Conservation (phyloP, 2,888 invertebrate species). For the Lepidonotus clava region DNA sequence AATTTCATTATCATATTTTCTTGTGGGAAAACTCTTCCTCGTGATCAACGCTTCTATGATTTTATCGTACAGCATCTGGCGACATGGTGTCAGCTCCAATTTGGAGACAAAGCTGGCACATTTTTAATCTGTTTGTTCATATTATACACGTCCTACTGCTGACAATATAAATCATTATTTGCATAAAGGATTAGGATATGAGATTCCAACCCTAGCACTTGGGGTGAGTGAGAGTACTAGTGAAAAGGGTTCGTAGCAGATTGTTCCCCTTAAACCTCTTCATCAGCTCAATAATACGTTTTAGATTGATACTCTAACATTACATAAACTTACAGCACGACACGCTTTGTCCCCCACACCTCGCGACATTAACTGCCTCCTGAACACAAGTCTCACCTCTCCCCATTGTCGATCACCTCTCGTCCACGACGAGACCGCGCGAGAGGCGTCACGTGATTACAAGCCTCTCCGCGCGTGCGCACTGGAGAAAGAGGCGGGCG, state of each 20-base stretch:
- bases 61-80: too few relatives aligned
- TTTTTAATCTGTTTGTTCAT: too few relatives aligned
- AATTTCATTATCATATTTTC: too few relatives aligned
- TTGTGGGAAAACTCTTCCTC: too few relatives aligned
- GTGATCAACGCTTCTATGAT: too few relatives aligned
- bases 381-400: background rate
- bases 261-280: background rate
- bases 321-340: conserved; percentile 50
- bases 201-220: too few relatives aligned
- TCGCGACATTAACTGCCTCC: conserved; percentile 28
- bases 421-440: background rate
- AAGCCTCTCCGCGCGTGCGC: background rate
- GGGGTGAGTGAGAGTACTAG: too few relatives aligned
- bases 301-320: background rate
- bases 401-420: conserved; percentile 35
- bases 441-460: conserved; percentile 44
- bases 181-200: too few relatives aligned
- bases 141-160: too few relatives aligned
- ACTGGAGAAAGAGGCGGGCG: background rate
- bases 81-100: too few relatives aligned
- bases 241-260: background rate
- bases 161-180: too few relatives aligned
- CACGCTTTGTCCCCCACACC: conserved; percentile 1
- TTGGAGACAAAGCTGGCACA: too few relatives aligned
- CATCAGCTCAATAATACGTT: background rate